These are phyloP conservation scores for Ploceus nigricollis DNA, from an alignment of 2,113 vertebrate genomes.

Conservation along the genomic window DNA sequence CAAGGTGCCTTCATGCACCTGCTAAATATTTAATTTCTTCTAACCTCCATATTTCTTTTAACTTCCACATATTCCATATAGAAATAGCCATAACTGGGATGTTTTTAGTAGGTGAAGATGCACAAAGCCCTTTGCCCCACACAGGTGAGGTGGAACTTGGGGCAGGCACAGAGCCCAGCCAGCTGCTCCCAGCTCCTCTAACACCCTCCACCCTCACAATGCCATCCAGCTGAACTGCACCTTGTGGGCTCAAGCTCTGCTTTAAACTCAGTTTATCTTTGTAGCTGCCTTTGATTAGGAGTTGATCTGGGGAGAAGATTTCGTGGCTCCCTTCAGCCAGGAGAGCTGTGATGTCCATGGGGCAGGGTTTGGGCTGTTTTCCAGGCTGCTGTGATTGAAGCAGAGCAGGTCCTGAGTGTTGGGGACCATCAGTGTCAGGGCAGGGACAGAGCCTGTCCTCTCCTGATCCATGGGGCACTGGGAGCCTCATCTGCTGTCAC, in stretches of 20 bases:
- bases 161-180: neutral
- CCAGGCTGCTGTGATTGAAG: neutral
- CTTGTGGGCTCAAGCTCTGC: neutral
- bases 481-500: neutral
- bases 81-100: neutral
- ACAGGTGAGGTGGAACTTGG: neutral
- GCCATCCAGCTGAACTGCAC: fast-evolving
- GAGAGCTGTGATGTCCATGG: neutral
- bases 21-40: slow-evolving; percentile 58
- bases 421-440: fast-evolving
- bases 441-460: neutral
- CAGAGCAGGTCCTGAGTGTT: neutral
- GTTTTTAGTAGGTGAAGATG: neutral
- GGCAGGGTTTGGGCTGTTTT: neutral
- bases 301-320: neutral
- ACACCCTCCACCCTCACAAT: neutral
- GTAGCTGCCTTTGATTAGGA: slow-evolving; percentile 23
- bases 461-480: neutral
- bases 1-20: slow-evolving; percentile 69
- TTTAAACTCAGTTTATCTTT: neutral
- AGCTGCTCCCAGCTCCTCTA: neutral
- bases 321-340: neutral
- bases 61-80: neutral
- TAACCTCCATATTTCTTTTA: slow-evolving; percentile 17
- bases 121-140: neutral